These are phyloP conservation scores for Plutella xylostella DNA, from an alignment of 2,888 invertebrate genomes.

Conservation along the genomic window DNA sequence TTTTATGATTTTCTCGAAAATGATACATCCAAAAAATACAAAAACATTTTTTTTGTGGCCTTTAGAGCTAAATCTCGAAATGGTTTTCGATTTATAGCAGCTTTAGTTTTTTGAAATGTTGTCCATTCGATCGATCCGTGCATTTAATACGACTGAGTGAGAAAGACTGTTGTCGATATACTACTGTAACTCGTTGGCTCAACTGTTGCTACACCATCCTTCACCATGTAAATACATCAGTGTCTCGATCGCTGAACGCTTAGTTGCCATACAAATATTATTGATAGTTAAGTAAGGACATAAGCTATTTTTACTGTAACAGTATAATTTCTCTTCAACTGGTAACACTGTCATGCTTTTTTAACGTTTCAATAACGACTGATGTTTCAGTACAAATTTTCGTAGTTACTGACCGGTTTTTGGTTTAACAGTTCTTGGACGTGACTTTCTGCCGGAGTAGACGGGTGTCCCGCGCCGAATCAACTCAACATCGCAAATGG, in stretches of 20 bases:
- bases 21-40: too few relatives aligned
- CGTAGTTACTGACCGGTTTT: conserved; percentile 2
- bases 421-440: too few relatives aligned
- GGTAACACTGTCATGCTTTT: neutral
- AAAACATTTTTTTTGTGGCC: too few relatives aligned
- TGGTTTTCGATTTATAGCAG: too few relatives aligned
- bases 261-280: conserved; percentile 66
- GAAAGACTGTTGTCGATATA: conserved; percentile 55
- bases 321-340: neutral
- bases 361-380: conserved; percentile 1
- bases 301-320: conserved; percentile 1
- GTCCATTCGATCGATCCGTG: conserved; percentile 29
- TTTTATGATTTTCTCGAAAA: too few relatives aligned
- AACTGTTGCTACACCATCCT: conserved; percentile 7
- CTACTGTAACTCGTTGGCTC: conserved; percentile 3
- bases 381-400: conserved; percentile 5
- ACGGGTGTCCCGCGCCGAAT: too few relatives aligned
- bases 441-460: too few relatives aligned
- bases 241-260: conserved; percentile 51
- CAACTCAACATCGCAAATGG: neutral
- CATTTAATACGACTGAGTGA: conserved; percentile 52
- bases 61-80: too few relatives aligned
- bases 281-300: conserved; percentile 54
- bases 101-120: too few relatives aligned
- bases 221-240: conserved; percentile 56